Percentiles rank a stretch among this genome's conserved stretches.
Evolutionary conservation across 2,113 vertebrate species (phyloP).

Genomic region (Stigmatopora argus): DNA sequence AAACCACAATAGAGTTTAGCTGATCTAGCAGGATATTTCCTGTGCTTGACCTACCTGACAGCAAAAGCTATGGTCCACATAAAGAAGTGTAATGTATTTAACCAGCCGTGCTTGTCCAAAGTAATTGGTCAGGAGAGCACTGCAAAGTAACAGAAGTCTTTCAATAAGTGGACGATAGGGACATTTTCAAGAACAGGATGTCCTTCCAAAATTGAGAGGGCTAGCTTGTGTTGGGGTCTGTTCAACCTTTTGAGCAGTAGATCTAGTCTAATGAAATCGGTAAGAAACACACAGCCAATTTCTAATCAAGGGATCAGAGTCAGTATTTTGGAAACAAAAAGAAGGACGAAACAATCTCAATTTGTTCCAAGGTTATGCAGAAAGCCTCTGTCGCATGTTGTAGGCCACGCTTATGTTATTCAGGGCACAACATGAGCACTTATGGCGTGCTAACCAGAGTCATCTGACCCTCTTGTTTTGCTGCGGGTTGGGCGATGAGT

Average conservation of each 20-base stretch:
- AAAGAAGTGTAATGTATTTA: background rate
- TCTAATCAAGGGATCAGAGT: background rate
- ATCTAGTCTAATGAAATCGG: background rate
- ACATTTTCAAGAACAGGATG: background rate
- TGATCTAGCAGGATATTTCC: background rate
- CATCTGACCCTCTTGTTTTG: slow-evolving; percentile 52
- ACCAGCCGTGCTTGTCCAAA: background rate
- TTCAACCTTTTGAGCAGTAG: background rate
- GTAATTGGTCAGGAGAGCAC: background rate
- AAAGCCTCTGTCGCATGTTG: slow-evolving; percentile 19
- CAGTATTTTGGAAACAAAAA: background rate
- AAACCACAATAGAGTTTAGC: background rate
- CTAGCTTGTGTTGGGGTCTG: background rate
- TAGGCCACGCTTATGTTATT: slow-evolving; percentile 23
- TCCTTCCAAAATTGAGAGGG: no score
- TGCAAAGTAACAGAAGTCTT: background rate
- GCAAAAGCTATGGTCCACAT: background rate
- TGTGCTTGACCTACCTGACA: slow-evolving; percentile 6
- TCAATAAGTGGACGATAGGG: background rate
- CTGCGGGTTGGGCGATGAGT: slow-evolving; percentile 41
- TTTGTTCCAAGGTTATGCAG: slow-evolving; percentile 8
- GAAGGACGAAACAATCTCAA: background rate
- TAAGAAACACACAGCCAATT: background rate
- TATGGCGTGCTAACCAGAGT: slow-evolving; percentile 40
- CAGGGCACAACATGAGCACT: slow-evolving; percentile 21